phyloP scores from a whole-genome alignment of 2,888 invertebrate genomes.

The Eupelmus urozonus region DNA sequence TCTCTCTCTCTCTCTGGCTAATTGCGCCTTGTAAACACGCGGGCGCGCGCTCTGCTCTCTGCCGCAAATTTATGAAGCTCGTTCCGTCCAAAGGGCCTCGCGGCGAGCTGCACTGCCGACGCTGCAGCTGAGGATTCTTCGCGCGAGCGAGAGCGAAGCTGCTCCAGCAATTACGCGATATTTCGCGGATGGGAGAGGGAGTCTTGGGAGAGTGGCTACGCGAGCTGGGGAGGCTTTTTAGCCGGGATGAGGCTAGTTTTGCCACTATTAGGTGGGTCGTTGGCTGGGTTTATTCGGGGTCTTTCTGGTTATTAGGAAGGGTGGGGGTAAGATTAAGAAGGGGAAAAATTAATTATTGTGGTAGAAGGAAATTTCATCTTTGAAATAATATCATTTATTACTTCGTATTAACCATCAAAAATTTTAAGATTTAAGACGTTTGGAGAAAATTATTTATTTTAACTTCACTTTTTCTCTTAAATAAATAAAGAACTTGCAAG shows the following conservation, averaged over 20 bases:
- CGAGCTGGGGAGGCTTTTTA: neutral
- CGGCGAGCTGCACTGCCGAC: neutral
- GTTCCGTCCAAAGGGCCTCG: constrained; percentile 60
- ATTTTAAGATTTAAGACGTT: too few relatives aligned
- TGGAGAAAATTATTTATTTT: too few relatives aligned
- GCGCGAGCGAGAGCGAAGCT: neutral
- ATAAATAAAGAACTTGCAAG: too few relatives aligned
- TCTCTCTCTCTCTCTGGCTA: too few relatives aligned
- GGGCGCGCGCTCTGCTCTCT: too few relatives aligned
- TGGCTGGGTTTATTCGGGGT: neutral
- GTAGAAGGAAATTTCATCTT: too few relatives aligned
- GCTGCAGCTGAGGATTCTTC: constrained; percentile 7
- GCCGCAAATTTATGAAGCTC: constrained; percentile 68
- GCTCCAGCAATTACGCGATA: constrained; percentile 27
- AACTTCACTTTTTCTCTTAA: too few relatives aligned
- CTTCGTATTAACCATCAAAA: too few relatives aligned
- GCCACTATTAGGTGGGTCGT: constrained; percentile 4
- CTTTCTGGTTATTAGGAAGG: neutral
- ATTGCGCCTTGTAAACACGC: constrained; percentile 68
- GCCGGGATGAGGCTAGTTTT: constrained; percentile 29
- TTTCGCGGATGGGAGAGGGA: constrained; percentile 7
- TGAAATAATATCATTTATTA: too few relatives aligned
- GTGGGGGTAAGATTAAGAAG: neutral
- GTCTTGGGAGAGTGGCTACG: too few relatives aligned
- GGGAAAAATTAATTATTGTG: neutral